These are phyloP conservation scores for Lochmaea crataegi DNA, from an alignment of 2,888 invertebrate genomes.

Conservation along the genomic window DNA sequence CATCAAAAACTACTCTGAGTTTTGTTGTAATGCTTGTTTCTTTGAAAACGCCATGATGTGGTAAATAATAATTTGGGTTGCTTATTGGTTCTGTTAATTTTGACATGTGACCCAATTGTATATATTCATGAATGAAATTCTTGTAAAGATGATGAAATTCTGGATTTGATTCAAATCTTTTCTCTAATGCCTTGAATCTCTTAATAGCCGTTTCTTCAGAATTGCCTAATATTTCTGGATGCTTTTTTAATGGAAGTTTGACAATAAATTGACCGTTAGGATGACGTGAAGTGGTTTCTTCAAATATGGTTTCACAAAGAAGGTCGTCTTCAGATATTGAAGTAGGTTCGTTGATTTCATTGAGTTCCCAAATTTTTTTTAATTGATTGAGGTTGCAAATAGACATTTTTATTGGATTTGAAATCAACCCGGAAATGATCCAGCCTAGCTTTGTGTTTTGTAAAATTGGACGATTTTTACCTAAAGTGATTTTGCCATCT, in stretches of 20 bases:
- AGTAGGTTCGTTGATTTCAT: neutral
- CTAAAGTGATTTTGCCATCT: neutral
- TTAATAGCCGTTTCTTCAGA: no score
- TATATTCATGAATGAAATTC: constrained; percentile 44
- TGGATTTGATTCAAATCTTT: constrained; percentile 24
- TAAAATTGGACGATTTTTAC: neutral
- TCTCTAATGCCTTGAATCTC: neutral
- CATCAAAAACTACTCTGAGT: constrained; percentile 30
- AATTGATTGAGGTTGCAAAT: constrained; percentile 4
- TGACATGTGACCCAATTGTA: constrained; percentile 41
- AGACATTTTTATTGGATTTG: neutral
- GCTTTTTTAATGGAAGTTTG: no score
- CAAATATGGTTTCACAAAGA: neutral
- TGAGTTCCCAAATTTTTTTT: constrained; percentile 16
- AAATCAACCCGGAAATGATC: neutral
- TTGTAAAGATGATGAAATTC: constrained; percentile 38
- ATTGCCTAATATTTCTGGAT: no score
- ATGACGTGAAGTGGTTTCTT: no score
- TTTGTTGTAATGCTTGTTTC: constrained; percentile 48
- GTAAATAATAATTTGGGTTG: constrained; percentile 41
- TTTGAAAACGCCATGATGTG: constrained; percentile 51
- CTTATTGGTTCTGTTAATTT: neutral
- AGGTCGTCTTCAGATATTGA: constrained; percentile 13
- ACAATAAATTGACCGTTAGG: no score
- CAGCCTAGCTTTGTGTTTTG: neutral